A percentile compares a stretch with the other conserved stretches of the same genome.
phyloP scores from a whole-genome alignment of 2,888 invertebrate genomes.

The Biston stratarius region DNA sequence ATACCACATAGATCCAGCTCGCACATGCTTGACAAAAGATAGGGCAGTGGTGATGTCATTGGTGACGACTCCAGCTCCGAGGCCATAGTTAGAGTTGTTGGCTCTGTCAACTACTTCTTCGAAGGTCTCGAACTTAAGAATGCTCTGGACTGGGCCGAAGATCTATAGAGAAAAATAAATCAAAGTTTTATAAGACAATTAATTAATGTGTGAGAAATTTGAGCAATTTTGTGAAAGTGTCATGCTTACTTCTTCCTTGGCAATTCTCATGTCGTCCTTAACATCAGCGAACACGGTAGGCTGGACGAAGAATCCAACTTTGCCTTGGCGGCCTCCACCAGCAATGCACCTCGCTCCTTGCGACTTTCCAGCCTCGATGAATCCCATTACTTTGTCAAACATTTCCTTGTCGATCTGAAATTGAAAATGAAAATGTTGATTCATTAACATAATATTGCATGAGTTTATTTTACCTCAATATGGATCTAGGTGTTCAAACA shows the following conservation, averaged over 20 bases:
- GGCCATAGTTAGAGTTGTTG: constrained; percentile 93
- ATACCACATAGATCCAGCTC: constrained; percentile 94
- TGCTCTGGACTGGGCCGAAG: constrained; percentile 96
- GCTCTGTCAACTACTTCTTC: constrained; percentile 95
- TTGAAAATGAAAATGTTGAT: neutral
- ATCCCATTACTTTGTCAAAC: constrained; percentile 90
- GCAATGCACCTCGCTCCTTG: constrained; percentile 92
- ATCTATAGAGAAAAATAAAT: constrained; percentile 84
- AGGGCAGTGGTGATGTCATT: constrained; percentile 93
- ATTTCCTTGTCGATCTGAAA: constrained; percentile 90
- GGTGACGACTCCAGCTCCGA: constrained; percentile 95
- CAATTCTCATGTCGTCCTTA: constrained; percentile 91
- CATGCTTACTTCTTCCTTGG: constrained; percentile 89
- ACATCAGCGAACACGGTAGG: constrained; percentile 94
- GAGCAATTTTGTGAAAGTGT: too few relatives aligned
- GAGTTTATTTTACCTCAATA: too few relatives aligned
- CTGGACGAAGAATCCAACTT: constrained; percentile 90
- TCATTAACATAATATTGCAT: neutral
- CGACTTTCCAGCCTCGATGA: constrained; percentile 91
- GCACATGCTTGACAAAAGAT: constrained; percentile 90
- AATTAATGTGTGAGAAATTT: neutral
- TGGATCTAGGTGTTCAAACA: too few relatives aligned
- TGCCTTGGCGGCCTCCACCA: constrained; percentile 90
- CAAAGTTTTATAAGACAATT: neutral
- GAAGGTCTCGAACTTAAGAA: constrained; percentile 93